A percentile compares a stretch with the other conserved stretches of the same genome.
Evolutionary conservation across 2,888 invertebrate genomes (phyloP).

Genomic region (Ormyrus thymus): DNA sequence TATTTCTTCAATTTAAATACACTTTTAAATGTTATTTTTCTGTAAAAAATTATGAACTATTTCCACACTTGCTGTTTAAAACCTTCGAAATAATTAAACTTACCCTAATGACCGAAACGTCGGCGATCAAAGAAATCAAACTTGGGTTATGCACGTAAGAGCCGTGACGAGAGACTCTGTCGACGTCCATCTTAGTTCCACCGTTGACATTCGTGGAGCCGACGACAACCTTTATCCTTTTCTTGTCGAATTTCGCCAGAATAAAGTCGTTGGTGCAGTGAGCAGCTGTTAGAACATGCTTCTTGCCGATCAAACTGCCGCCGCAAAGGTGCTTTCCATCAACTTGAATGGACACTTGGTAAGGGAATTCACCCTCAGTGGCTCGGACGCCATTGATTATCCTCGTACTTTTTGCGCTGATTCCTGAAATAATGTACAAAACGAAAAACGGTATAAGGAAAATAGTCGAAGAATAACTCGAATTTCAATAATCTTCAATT

Average conservation of each 20-base stretch:
- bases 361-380: slow-evolving; percentile 60
- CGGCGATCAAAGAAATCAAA: not conserved
- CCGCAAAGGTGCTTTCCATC: slow-evolving; percentile 61
- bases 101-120: slow-evolving; percentile 33
- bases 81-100: not conserved
- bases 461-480: too few relatives aligned
- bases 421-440: too few relatives aligned
- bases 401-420: too few relatives aligned
- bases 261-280: slow-evolving; percentile 56
- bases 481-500: too few relatives aligned
- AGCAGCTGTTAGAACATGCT: slow-evolving; percentile 64
- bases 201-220: not conserved
- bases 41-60: too few relatives aligned
- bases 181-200: slow-evolving; percentile 15
- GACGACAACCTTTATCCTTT: slow-evolving; percentile 8
- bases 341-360: slow-evolving; percentile 61
- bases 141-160: not conserved
- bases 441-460: too few relatives aligned
- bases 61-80: too few relatives aligned
- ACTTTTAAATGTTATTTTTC: too few relatives aligned
- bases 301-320: slow-evolving; percentile 59
- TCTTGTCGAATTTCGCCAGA: not conserved
- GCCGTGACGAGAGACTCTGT: slow-evolving; percentile 17
- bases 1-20: too few relatives aligned
- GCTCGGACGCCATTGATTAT: too few relatives aligned